Evolutionary conservation across 1,140 invertebrate genomes (phyloP), one percentile per base, ranked within the genome.

Genomic region (Arctopsyche grandis): DNA sequence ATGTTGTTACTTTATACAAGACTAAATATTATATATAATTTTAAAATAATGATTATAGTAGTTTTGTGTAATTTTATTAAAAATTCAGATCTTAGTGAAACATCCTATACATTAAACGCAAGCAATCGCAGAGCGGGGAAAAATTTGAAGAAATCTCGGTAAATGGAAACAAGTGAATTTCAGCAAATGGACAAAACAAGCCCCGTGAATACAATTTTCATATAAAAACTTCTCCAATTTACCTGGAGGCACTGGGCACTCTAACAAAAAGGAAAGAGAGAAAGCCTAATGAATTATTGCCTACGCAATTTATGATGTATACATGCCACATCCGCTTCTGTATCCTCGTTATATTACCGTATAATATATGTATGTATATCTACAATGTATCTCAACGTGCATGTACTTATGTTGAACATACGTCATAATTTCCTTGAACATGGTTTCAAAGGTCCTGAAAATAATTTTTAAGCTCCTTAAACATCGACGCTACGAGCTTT

Each of bases 271-370:
- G 63, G 63, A 66, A 66, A 66, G 22, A 29, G 24, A 5, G 63
- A 66, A 10, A 66, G 63, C 63, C 24, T 66, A 66, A 66, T 66
- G 63, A 66, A 66, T 66, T 66, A 66, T 66, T 66, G 63, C 63
- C 63, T 66, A 66, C 63, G 63, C 63, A 66, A 66, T 66, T 66
- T 66, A 66, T 66, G 63, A 66, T 66, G 63, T 66, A 29, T 60
- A 60, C 56, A 60, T 60, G 56, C 56, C 56, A 16, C 56, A 60
- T 60, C 56, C 56, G 56, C 56, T 60, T 60, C 14, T 66, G 63
- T 66, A 66, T 26, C 21, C 63, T 38, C 7, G 1, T 38, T 4
- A 38, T 38, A 38, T 38, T 38, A 38, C 9, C 16, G 16, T 12
- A 5, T 52, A n/a, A 52, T 52, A 26, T 66, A 66, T 3, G 24